A percentile compares a stretch with the other conserved stretches of the same genome.
phyloP scores from a whole-genome alignment of 64 coral and sea anemone genomes.

The Actinia tenebrosa region DNA sequence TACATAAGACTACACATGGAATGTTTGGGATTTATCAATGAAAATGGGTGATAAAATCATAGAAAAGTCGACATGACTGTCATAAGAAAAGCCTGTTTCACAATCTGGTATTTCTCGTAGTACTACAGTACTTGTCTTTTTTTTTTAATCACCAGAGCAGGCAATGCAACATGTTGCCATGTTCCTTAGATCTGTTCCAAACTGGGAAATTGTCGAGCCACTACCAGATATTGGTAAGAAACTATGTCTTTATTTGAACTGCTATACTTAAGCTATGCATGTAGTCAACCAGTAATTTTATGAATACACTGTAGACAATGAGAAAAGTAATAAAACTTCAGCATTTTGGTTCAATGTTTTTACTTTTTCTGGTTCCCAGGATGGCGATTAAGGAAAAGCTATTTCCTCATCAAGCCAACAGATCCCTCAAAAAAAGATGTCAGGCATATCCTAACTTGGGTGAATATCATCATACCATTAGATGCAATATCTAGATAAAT shows the following conservation, averaged over 20 bases:
- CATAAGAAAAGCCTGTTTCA: no score
- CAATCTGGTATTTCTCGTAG: no score
- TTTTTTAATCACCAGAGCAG: constrained; percentile 43
- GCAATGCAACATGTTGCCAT: constrained; percentile 90
- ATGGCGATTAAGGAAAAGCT: constrained; percentile 76
- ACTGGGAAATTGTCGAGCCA: constrained; percentile 79
- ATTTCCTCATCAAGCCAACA: constrained; percentile 85
- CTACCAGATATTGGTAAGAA: constrained; percentile 76
- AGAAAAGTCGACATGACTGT: no score
- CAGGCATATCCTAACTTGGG: constrained; percentile 83
- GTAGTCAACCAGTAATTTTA: no score
- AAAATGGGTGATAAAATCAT: no score
- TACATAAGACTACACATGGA: no score
- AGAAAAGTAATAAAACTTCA: no score
- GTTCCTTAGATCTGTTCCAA: constrained; percentile 92
- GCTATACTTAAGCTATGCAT: no score
- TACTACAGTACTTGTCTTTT: background rate
- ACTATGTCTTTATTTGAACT: background rate
- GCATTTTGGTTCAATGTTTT: no score
- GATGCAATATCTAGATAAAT: no score
- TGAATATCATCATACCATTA: background rate
- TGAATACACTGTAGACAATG: no score
- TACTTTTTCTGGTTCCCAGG: constrained; percentile 30
- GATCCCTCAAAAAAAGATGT: constrained; percentile 78
- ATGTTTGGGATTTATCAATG: no score